Conservation (phyloP, 2,888 invertebrate species). For the Apodemia mormo region DNA sequence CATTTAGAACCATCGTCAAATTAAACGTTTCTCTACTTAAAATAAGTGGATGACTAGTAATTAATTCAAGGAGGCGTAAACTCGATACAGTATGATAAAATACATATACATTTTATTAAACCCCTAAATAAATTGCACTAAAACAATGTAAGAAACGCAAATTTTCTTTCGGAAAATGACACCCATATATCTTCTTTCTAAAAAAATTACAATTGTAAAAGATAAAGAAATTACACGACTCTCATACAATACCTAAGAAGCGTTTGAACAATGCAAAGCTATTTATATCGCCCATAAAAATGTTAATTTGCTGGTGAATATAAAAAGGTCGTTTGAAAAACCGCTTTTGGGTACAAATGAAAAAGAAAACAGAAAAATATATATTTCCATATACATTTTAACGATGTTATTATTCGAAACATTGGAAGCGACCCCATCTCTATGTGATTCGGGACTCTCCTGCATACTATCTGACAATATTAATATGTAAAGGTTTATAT, state of each 20-base stretch:
- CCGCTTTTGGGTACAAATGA: conserved; percentile 1
- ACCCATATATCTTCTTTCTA: background rate
- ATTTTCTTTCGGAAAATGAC: background rate
- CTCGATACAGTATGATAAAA: too few relatives aligned
- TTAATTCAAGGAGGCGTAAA: too few relatives aligned
- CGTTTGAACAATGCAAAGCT: conserved; percentile 13
- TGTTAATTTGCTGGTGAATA: conserved; percentile 8
- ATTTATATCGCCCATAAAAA: conserved; percentile 16
- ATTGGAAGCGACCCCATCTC: too few relatives aligned
- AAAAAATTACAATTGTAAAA: background rate
- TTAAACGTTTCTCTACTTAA: too few relatives aligned
- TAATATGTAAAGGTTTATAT: too few relatives aligned
- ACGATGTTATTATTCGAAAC: background rate
- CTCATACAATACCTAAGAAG: background rate
- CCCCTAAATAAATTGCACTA: too few relatives aligned
- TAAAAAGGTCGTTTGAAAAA: conserved; percentile 9
- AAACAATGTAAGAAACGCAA: background rate
- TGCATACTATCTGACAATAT: too few relatives aligned
- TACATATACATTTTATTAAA: too few relatives aligned
- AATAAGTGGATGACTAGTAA: too few relatives aligned
- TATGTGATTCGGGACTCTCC: too few relatives aligned
- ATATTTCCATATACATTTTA: background rate
- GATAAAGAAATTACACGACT: conserved; percentile 4
- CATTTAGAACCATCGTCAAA: too few relatives aligned
- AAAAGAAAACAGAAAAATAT: background rate